These are phyloP conservation scores for Drosophila cardini DNA, from an alignment of 1,140 invertebrate genomes.

Conservation along the genomic window DNA sequence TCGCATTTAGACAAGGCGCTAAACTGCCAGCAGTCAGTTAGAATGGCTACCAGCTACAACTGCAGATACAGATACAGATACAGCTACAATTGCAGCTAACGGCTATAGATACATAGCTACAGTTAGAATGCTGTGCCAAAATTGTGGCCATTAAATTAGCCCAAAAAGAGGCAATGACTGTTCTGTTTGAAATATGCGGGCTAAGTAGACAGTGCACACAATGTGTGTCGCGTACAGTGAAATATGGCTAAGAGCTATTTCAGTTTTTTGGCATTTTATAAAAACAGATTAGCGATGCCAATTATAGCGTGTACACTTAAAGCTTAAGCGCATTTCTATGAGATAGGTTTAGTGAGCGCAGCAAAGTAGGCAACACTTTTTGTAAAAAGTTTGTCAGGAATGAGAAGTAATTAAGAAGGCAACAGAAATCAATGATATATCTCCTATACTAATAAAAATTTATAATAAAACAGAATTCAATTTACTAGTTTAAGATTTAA, in stretches of 20 bases:
- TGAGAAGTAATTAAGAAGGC: no score
- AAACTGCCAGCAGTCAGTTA: conserved; percentile 61
- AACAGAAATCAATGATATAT: no score
- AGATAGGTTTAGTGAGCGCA: background rate
- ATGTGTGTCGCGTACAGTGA: conserved; percentile 2
- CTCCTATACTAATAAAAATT: no score
- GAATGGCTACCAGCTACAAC: conserved; percentile 2
- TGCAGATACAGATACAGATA: conserved; percentile 7
- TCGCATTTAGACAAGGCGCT: conserved; percentile 58
- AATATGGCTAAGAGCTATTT: background rate
- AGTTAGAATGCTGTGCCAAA: conserved; percentile 41
- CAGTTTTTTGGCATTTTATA: background rate
- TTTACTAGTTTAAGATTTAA: no score
- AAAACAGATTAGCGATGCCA: background rate
- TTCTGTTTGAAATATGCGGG: conserved; percentile 36
- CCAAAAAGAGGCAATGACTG: conserved; percentile 42
- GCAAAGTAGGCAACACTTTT: conserved; percentile 5
- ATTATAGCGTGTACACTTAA: background rate
- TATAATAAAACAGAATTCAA: no score
- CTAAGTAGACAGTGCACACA: conserved; percentile 4
- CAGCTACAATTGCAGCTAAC: background rate
- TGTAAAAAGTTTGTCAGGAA: background rate
- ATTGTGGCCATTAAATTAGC: conserved; percentile 60
- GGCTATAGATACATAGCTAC: conserved; percentile 4
- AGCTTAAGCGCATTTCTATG: background rate